Base-by-base conservation (phyloP, 2,797 vertebrate genomes). In the Tragelaphus oryx region DNA sequence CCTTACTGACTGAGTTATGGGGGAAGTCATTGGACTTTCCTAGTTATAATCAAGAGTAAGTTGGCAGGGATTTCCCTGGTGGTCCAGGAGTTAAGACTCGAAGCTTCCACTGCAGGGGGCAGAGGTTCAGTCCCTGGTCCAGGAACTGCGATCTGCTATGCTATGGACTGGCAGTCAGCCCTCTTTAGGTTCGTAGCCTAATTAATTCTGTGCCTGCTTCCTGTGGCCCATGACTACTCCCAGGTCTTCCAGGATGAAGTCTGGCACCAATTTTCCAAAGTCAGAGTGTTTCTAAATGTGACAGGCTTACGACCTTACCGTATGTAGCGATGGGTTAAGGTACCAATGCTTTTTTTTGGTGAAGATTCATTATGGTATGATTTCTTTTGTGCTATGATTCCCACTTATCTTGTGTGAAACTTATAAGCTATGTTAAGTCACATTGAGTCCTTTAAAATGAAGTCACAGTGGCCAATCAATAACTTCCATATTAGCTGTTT, bases 21-120 rank as follows among this genome's bases (percentile, higher is more conserved):
- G n/a, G 62, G 62, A 37, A 37, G 18, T 37, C 62, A 37, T 24
- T 83, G 76, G 26, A 24, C 4, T 52, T 14, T 55, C 8, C 6
- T 16, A 37, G 26, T 4, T 52, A 5, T 0, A 30, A 24, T 62
- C 18, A 57, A 52, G 16, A 55, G 50, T 7, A 44, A 1, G 0
- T 5, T 16, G 37, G 10, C 20, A 71, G 37, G 33, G 65, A 71
- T 37, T 41, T 22, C 65, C 22, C 37, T 71, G 6, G 37, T 0
- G 12, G 68, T 24, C 11, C 6, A 24, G 68, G 37, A 37, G 68
- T 13, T 41, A 41, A 26, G 37, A 41, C 37, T 71, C 5, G 1
- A 71, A 10, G 37, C 68, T 71, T 13, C 22, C 22, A 22, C 1
- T 3, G 37, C 3, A 0, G 11, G 11, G 1, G 6, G 68, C 22